Conservation (phyloP, 2,888 invertebrate species). For the Hymenopus coronatus region DNA sequence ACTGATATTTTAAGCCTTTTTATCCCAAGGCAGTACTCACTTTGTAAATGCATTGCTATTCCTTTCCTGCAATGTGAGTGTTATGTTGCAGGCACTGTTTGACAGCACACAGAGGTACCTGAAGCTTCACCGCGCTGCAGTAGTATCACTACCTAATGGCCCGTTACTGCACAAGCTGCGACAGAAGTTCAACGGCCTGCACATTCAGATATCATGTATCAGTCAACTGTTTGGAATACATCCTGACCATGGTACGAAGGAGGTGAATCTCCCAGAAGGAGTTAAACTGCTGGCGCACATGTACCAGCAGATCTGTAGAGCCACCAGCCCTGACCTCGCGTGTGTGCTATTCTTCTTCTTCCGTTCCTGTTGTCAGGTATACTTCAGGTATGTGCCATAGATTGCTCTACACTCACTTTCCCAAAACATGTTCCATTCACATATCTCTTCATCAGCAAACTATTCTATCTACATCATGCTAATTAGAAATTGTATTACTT, state of each 20-base stretch:
- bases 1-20: no score
- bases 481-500: no score
- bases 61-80: not conserved
- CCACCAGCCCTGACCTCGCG: constrained; percentile 57
- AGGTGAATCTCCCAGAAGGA: constrained; percentile 45
- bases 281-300: constrained; percentile 63
- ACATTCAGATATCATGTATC: not conserved
- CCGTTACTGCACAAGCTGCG: not conserved
- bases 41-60: no score
- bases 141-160: constrained; percentile 43
- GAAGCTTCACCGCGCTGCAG: constrained; percentile 56
- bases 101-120: constrained; percentile 60
- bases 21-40: no score
- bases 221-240: not conserved
- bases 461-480: no score
- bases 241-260: constrained; percentile 34
- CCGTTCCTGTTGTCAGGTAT: constrained; percentile 56
- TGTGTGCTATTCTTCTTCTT: constrained; percentile 57
- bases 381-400: constrained; percentile 51
- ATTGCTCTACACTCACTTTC: no score
- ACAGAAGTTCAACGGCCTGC: not conserved
- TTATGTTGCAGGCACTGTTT: constrained; percentile 56
- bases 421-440: no score
- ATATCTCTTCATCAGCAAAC: no score
- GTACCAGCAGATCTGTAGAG: constrained; percentile 59